Evolutionary conservation across 1,140 invertebrate genomes (phyloP).

Genomic region (Trichogramma pretiosum): DNA sequence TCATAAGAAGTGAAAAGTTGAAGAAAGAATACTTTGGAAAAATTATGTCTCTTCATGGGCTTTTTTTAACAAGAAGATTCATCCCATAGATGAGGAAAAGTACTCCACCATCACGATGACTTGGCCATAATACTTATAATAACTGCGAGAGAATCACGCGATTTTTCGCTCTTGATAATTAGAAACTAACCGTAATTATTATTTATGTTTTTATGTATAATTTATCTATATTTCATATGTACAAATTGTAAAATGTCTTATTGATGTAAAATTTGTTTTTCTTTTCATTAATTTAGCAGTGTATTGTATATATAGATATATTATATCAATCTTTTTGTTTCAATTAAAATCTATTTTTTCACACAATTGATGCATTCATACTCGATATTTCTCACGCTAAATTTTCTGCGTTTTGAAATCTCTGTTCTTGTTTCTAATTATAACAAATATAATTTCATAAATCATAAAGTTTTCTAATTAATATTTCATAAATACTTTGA

Average conservation of each 20-base stretch:
- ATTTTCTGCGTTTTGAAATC: background rate
- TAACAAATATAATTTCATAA: background rate
- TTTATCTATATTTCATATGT: slow-evolving; percentile 37
- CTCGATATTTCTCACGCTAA: slow-evolving; percentile 4
- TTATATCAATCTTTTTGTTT: slow-evolving; percentile 15
- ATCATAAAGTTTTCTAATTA: no score
- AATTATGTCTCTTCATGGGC: no score
- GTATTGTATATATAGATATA: slow-evolving; percentile 19
- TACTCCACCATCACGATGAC: no score
- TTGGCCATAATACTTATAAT: no score
- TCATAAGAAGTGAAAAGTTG: slow-evolving; percentile 32
- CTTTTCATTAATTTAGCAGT: slow-evolving; percentile 23
- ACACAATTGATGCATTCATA: slow-evolving; percentile 3
- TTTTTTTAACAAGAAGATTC: no score
- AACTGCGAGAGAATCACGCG: no score
- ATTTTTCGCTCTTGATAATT: no score
- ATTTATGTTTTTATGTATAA: no score
- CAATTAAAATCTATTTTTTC: slow-evolving; percentile 12
- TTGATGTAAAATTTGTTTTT: slow-evolving; percentile 37
- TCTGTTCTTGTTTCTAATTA: background rate
- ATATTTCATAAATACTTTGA: no score
- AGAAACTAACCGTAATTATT: slow-evolving; percentile 12
- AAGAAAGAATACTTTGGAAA: slow-evolving; percentile 22
- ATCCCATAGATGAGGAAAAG: no score
- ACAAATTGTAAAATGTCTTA: slow-evolving; percentile 41